Percentiles rank a stretch among this genome's conserved stretches.
Evolutionary conservation across 2,797 vertebrate species (phyloP).

Genomic region (Cynodonichthys magdalenae): DNA sequence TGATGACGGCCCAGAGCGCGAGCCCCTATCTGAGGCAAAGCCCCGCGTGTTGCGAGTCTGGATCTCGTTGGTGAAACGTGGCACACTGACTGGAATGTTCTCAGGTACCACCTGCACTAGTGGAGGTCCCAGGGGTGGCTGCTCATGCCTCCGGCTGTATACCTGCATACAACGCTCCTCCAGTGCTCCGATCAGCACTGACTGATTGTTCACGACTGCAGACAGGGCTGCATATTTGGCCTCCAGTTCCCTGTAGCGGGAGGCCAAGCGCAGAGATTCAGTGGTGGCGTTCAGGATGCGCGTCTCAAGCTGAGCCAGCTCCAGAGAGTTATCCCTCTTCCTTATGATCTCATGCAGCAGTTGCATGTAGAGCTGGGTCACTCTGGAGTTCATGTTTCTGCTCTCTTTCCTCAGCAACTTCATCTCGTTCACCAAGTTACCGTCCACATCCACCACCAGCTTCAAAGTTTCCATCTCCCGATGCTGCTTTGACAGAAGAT

Average conservation of each 20-base stretch:
- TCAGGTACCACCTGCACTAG: slow-evolving; percentile 95
- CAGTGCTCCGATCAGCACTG: slow-evolving; percentile 86
- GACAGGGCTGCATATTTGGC: slow-evolving; percentile 87
- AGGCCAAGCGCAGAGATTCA: slow-evolving; percentile 89
- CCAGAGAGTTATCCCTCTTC: slow-evolving; percentile 95
- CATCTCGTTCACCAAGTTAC: slow-evolving; percentile 96
- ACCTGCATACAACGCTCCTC: slow-evolving; percentile 91
- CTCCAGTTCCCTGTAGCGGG: slow-evolving; percentile 91
- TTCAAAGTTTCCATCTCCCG: slow-evolving; percentile 93
- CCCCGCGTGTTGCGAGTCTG: slow-evolving; percentile 83
- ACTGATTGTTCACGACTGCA: slow-evolving; percentile 94
- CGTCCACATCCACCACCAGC: slow-evolving; percentile 94
- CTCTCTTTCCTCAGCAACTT: slow-evolving; percentile 97
- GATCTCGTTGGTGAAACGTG: slow-evolving; percentile 92
- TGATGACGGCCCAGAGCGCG: slow-evolving; percentile 80
- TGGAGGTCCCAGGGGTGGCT: slow-evolving; percentile 83
- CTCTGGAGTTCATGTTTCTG: slow-evolving; percentile 98
- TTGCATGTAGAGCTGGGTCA: slow-evolving; percentile 99
- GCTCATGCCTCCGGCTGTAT: slow-evolving; percentile 79
- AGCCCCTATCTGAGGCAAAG: slow-evolving; percentile 76
- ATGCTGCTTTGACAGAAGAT: slow-evolving; percentile 91
- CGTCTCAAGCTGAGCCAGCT: slow-evolving; percentile 94
- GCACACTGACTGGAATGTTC: slow-evolving; percentile 89
- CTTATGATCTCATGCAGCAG: slow-evolving; percentile 97
- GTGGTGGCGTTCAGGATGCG: slow-evolving; percentile 92